Base-by-base conservation (phyloP, 2,888 invertebrate genomes). In the Tachina lurida region DNA sequence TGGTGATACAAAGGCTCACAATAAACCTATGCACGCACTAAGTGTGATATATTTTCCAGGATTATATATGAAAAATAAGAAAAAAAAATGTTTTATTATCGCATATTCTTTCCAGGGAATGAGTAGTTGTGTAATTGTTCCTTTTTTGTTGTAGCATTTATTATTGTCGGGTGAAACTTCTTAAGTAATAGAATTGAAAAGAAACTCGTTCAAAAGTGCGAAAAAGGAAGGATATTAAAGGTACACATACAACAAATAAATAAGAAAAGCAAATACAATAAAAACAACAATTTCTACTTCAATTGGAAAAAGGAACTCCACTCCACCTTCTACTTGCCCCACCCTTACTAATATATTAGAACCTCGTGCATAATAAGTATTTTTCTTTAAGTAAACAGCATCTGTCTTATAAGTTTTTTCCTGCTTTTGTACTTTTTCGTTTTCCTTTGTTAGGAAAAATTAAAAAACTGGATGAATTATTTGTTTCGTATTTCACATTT, bases 31-130 rank as follows among this genome's bases (percentile, higher is more conserved):
- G 88, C 87, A 88, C 87, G 89, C 89, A 90, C 90, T 93, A 93
- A 93, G 92, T 93, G 92, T 92, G 93, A 92, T 92, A 92, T 92
- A 93, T 92, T 91, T 92, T 90, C 90, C 89, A 90, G 92, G 92
- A 92, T 92, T 92, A 92, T 91, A 91, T 92, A 62, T 45, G 91
- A 91, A 52, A 39, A 60, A n/a, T 17, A 65, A 77, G 39, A 68
- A 60, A 76, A 68, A 87, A 84, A 65, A 83, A 83, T 83, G 86
- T 83, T 83, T 86, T 86, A 80, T 86, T 86, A 83, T 86, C 79
- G 67, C 79, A 86, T 77, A 79, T 81, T 81, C 63, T 62, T 81
- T 56, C 71, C 56, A 13, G 10, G 49, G 56, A 43, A 65, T 79
- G 56, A 43, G 60, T 79, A 60, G 63, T 74, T 76, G 47, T 86